Base-by-base conservation (phyloP, 2,113 vertebrate species). In the Passer montanus region DNA sequence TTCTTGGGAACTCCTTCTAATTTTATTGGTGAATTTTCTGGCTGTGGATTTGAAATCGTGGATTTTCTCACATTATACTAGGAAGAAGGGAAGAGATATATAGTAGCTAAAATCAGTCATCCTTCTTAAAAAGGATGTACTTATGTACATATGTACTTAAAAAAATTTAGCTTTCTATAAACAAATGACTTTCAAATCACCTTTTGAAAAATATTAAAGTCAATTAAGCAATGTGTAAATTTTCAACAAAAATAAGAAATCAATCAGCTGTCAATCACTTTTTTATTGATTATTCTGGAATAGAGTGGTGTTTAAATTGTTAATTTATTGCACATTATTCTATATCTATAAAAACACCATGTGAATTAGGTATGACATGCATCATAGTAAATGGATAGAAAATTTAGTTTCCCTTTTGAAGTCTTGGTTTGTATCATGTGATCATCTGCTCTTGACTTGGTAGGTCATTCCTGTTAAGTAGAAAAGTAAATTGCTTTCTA, bases 251-350 rank as follows among this genome's bases (percentile, higher is more conserved):
- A 97, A 94, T 91, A 93, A 97, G 39, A 97, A 98, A 98, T 98
- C 97, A 96, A 97, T 97, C 96, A 96, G 60, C 41, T 96, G 96
- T 97, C 93, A 96, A 37, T 37, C 35, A 37, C 7, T 95, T 98
- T 98, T 97, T 96, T 69, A 96, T 93, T 97, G 97, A 97, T 97
- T 97, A 91, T 97, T 96, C 78, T 96, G 87, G 76, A 94, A 95
- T 87, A 67, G 50, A 96, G 56, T 95, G 37, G 62, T 97, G 77
- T 97, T 98, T 97, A 98, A 98, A 96, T 91, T 94, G 95, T 94
- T 87, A 98, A 97, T 96, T 97, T 97, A 97, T 96, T 96, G 95
- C 77, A 97, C 84, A 94, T 97, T 97, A 95, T 97, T 98, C 93
- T 94, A 87, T 84, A 87, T 79, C 83, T 95, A 86, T 95, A 97